Percentiles rank a stretch among this genome's conserved stretches.
Conservation (phyloP, 2,113 vertebrate species). For the Colinus virginianus region DNA sequence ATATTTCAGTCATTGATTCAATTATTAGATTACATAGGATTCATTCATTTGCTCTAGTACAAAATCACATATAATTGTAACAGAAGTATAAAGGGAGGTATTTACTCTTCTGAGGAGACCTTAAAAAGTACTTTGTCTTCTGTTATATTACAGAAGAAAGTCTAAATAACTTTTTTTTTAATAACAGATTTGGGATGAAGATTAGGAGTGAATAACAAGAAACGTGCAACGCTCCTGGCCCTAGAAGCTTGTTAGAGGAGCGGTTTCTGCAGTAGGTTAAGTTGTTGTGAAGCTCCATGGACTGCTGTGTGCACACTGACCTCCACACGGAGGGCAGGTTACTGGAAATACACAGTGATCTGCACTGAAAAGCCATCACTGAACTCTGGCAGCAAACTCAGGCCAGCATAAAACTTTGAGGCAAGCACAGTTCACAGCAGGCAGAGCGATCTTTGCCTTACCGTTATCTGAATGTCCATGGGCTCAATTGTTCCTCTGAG, state of each 20-base stretch:
- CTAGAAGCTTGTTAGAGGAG: background rate
- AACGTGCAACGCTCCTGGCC: background rate
- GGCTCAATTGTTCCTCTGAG: background rate
- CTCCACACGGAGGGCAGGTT: fast-evolving
- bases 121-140: background rate
- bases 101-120: background rate
- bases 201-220: background rate
- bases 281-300: background rate
- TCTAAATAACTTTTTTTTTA: background rate
- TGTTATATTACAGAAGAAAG: background rate
- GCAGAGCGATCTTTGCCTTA: background rate
- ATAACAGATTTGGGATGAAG: background rate
- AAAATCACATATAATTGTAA: background rate
- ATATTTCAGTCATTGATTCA: background rate
- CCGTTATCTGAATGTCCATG: background rate
- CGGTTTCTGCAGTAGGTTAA: background rate
- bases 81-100: background rate
- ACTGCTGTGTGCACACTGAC: background rate
- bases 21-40: slow-evolving; percentile 37
- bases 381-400: background rate
- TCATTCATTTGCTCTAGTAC: background rate
- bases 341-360: background rate
- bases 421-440: background rate
- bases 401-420: background rate
- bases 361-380: background rate